Evolutionary conservation across 2,888 invertebrate genomes (phyloP).

Genomic region (Tenthredo amoena): DNA sequence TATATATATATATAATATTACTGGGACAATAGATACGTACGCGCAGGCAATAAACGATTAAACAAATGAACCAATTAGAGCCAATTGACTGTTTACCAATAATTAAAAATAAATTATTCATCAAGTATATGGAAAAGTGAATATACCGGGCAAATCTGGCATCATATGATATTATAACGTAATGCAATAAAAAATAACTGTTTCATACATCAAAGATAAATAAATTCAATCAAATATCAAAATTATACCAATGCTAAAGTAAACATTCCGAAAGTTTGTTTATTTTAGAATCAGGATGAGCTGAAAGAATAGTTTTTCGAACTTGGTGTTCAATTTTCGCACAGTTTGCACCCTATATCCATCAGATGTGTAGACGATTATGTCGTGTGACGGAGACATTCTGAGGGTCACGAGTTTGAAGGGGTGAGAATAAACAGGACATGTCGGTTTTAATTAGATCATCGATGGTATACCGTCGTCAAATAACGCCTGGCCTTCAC

Average conservation of each 20-base stretch:
- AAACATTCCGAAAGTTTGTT: background rate
- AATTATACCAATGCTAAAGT: background rate
- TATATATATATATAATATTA: background rate
- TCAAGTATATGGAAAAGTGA: background rate
- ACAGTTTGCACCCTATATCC: background rate
- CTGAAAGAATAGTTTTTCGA: too few species aligned
- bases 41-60: conserved; percentile 26
- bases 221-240: background rate
- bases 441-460: conserved; percentile 72
- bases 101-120: conserved; percentile 33
- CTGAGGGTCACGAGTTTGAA: background rate
- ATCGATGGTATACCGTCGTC: conserved; percentile 58
- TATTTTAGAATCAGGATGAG: too few species aligned
- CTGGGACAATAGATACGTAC: background rate
- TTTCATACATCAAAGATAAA: background rate
- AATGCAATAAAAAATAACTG: background rate
- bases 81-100: background rate
- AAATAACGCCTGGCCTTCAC: background rate
- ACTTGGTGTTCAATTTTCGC: too few species aligned
- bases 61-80: conserved; percentile 36
- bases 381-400: background rate
- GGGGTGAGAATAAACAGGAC: conserved; percentile 31
- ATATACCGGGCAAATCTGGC: background rate
- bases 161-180: background rate
- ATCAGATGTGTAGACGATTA: too few species aligned